phyloP scores from a whole-genome alignment of 2,888 invertebrate genomes.

The Crematogaster levior region DNA sequence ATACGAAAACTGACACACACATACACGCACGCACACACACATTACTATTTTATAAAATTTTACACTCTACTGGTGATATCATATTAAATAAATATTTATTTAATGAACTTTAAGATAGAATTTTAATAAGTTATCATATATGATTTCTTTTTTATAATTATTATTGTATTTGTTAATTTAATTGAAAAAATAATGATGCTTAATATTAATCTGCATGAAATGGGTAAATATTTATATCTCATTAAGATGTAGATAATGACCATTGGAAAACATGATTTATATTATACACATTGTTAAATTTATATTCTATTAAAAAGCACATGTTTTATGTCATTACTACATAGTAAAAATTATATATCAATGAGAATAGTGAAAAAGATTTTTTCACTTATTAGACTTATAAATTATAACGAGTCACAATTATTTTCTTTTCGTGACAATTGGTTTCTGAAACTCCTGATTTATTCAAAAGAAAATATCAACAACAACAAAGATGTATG shows the following conservation, averaged over 20 bases:
- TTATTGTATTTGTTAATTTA: background rate
- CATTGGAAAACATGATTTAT: background rate
- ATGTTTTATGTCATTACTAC: background rate
- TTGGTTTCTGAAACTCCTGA: background rate
- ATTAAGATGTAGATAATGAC: constrained; percentile 13
- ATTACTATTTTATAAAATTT: constrained; percentile 40
- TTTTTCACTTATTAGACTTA: background rate
- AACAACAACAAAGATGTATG: too few species aligned
- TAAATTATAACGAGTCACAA: constrained; percentile 13
- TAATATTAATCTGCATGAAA: background rate
- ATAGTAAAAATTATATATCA: background rate
- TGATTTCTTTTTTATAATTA: constrained; percentile 34
- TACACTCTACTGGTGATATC: constrained; percentile 10
- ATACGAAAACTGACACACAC: too few species aligned
- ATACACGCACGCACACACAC: too few species aligned
- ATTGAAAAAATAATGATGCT: constrained; percentile 19
- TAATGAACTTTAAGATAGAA: constrained; percentile 35
- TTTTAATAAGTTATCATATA: constrained; percentile 10
- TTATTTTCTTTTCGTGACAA: background rate
- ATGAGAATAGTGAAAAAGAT: background rate
- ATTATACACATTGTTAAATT: constrained; percentile 3
- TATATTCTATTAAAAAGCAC: background rate
- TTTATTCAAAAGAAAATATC: background rate
- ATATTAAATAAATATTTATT: constrained; percentile 29
- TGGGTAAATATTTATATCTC: constrained; percentile 14